phyloP scores from a whole-genome alignment of 2,113 vertebrate species.

The Melanotaenia duboulayi region DNA sequence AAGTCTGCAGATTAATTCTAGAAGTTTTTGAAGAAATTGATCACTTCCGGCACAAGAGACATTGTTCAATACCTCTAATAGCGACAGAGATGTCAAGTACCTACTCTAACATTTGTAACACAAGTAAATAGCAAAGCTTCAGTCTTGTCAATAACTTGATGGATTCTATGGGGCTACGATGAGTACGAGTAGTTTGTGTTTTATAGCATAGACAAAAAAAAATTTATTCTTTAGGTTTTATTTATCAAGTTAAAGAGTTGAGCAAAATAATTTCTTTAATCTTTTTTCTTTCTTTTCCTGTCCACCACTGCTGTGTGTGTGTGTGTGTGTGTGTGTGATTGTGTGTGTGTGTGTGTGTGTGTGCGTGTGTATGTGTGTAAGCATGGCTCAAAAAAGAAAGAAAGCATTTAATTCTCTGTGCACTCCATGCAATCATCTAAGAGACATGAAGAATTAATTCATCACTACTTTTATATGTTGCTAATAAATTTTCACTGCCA shows the following conservation, averaged over 20 bases:
- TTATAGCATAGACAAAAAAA: neutral
- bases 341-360: neutral
- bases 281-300: neutral
- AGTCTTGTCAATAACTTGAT: neutral
- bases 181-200: neutral
- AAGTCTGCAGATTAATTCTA: too few relatives aligned
- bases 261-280: neutral
- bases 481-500: slow-evolving; percentile 78
- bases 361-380: neutral
- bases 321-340: neutral
- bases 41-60: too few relatives aligned
- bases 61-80: too few relatives aligned
- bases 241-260: neutral
- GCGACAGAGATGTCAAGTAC: neutral
- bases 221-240: neutral
- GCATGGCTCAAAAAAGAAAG: slow-evolving; percentile 1
- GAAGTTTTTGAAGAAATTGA: too few relatives aligned
- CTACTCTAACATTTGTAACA: neutral
- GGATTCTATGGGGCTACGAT: neutral
- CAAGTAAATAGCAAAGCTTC: neutral
- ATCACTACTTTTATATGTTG: slow-evolving; percentile 75
- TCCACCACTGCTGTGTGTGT: neutral
- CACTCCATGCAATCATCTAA: slow-evolving; percentile 63
- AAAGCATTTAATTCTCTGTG: slow-evolving; percentile 54
- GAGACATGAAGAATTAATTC: slow-evolving; percentile 74